Evolutionary conservation across 2,888 invertebrate species (phyloP).

Genomic region (Trissolcus japonicus): DNA sequence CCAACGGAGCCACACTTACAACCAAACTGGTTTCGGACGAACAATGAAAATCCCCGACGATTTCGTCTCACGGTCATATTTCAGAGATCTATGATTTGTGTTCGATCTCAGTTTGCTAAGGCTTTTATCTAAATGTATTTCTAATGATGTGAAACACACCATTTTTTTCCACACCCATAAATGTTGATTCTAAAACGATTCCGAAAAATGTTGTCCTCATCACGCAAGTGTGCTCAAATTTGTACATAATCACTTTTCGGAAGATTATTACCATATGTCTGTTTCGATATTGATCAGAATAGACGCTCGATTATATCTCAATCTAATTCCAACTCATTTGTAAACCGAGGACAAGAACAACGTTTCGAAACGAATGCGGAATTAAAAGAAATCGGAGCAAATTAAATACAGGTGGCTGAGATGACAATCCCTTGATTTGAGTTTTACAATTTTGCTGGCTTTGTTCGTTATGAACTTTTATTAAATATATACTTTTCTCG

Average conservation of each 20-base stretch:
- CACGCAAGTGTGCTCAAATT: constrained; percentile 16
- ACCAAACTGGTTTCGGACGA: constrained; percentile 53
- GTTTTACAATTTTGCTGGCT: too few relatives aligned
- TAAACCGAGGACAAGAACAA: too few relatives aligned
- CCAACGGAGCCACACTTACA: constrained; percentile 52
- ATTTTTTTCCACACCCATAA: constrained; percentile 18
- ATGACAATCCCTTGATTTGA: too few relatives aligned
- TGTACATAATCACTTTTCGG: constrained; percentile 37
- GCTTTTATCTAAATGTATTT: constrained; percentile 55
- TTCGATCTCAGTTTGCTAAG: constrained; percentile 48
- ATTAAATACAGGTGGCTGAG: too few relatives aligned
- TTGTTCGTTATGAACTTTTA: too few relatives aligned
- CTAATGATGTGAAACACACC: constrained; percentile 45
- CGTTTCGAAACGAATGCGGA: too few relatives aligned
- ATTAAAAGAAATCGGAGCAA: too few relatives aligned
- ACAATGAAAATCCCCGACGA: constrained; percentile 51
- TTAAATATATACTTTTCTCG: too few relatives aligned
- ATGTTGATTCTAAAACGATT: constrained; percentile 24
- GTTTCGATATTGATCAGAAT: constrained; percentile 10
- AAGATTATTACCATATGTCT: constrained; percentile 22
- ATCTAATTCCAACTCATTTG: constrained; percentile 7
- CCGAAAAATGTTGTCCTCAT: constrained; percentile 8
- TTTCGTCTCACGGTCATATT: constrained; percentile 58
- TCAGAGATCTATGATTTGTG: constrained; percentile 50
- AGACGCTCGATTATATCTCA: constrained; percentile 29